These are phyloP conservation scores for Drosophila pectinifera DNA, from an alignment of 1,140 invertebrate species.

Conservation along the genomic window DNA sequence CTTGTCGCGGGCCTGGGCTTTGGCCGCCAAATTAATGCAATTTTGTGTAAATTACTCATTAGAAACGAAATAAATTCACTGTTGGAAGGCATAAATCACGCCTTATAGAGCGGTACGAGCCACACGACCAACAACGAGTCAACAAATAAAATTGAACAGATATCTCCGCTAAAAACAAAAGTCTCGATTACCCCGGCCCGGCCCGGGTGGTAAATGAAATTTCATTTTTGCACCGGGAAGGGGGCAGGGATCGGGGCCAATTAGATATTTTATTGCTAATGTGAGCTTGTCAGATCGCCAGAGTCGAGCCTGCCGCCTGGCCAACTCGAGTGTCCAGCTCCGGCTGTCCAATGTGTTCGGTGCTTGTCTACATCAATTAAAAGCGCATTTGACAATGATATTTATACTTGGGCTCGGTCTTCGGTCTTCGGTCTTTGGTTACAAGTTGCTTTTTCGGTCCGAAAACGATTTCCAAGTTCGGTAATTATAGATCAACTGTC, in stretches of 20 bases:
- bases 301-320: constrained; percentile 23
- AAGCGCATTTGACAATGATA: constrained; percentile 83
- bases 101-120: constrained; percentile 69
- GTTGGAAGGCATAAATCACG: constrained; percentile 75
- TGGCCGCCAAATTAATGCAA: constrained; percentile 80
- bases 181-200: constrained; percentile 65
- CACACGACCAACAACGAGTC: constrained; percentile 54
- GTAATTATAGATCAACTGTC: constrained; percentile 36
- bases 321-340: constrained; percentile 68
- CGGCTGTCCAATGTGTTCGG: constrained; percentile 76
- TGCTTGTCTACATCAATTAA: constrained; percentile 81
- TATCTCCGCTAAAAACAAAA: constrained; percentile 68
- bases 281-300: constrained; percentile 69
- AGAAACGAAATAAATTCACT: constrained; percentile 79
- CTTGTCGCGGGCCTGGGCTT: constrained; percentile 64
- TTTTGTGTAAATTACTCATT: constrained; percentile 84
- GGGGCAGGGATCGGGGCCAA: constrained; percentile 42
- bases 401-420: constrained; percentile 58
- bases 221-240: constrained; percentile 49
- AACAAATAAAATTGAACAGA: constrained; percentile 52
- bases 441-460: neutral
- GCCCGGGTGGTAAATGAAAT: constrained; percentile 64
- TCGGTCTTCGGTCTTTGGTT: constrained; percentile 21
- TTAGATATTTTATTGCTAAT: constrained; percentile 84
- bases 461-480: constrained; percentile 24